Evolutionary conservation across 1,140 invertebrate species (phyloP), one percentile per base, ranked within the genome.

Genomic region (Asobara japonica): DNA sequence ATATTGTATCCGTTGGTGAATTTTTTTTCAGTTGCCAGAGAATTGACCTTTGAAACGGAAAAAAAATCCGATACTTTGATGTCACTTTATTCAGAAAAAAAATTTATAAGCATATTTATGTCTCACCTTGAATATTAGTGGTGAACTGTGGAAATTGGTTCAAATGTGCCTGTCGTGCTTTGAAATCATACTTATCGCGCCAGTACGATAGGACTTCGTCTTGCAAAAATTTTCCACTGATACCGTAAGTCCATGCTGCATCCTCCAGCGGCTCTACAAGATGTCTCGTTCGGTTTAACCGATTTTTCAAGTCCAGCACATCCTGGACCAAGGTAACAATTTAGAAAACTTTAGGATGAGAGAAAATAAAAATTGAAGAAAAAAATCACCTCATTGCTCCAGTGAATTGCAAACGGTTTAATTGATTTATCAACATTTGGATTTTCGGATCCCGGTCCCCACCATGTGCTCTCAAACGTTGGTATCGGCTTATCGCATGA

Each of bases 131-230:
- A 76, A 94, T 89, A 48, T 92, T 89, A 0, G 92, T 91, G 78
- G 90, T 93, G 83, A 90, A 96, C 74, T 95, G 94, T 0, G 92
- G 89, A 73, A 91, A 92, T 69, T 86, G 81, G 79, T 96, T 97
- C 4, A 97, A 79, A 29, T 84, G 88, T 11, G 84, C 81, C 78
- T 94, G 92, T 45, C 93, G 89, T 75, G 91, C 82, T 73, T 84
- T 88, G 91, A 95, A 97, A 76, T 95, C 86, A 82, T 95, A 97
- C 18, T 91, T 87, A 16, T 90, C 90, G 3, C 84, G 80, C 95
- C 94, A 94, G 83, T 94, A 92, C 30, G 91, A 84, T 13, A 94
- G 77, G 22, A 96, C 83, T 69, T 90, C 88, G 38, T 61, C 36
- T 64, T 90, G 85, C 29, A 96, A 82, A 79, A 92, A 90, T 25